A percentile compares a stretch with the other conserved stretches of the same genome.
Conservation (phyloP, 2,113 vertebrate genomes). For the Canis aureus region DNA sequence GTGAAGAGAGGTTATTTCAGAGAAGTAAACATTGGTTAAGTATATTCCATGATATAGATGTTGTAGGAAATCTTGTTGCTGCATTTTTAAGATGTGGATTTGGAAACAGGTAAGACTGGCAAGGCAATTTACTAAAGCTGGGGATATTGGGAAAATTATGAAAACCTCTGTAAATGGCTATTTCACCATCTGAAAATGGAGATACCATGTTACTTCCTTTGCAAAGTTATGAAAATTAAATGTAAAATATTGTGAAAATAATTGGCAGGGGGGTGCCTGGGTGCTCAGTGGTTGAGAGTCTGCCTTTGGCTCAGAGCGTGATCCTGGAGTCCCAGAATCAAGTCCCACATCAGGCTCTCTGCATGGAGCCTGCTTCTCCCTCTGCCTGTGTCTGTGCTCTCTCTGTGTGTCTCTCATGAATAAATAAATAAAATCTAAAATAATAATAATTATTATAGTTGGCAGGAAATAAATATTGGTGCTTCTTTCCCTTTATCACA, state of each 20-base stretch:
- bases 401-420: no score
- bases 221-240: conserved; percentile 27
- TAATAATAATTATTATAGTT: neutral
- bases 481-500: conserved; percentile 4
- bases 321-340: no score
- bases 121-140: neutral
- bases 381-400: no score
- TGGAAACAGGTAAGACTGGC: neutral
- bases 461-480: neutral
- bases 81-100: neutral
- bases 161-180: neutral
- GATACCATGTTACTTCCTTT: neutral
- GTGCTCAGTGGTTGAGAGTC: no score
- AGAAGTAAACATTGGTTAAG: neutral
- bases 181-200: neutral
- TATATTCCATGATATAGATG: neutral
- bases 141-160: neutral
- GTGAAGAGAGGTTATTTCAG: neutral
- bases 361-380: no score
- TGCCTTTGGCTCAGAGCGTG: no score
- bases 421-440: no score
- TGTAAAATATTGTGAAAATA: conserved; percentile 35
- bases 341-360: no score
- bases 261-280: neutral
- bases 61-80: neutral